Evolutionary conservation across 1,140 invertebrate species (phyloP).

Genomic region (Arion vulgaris): DNA sequence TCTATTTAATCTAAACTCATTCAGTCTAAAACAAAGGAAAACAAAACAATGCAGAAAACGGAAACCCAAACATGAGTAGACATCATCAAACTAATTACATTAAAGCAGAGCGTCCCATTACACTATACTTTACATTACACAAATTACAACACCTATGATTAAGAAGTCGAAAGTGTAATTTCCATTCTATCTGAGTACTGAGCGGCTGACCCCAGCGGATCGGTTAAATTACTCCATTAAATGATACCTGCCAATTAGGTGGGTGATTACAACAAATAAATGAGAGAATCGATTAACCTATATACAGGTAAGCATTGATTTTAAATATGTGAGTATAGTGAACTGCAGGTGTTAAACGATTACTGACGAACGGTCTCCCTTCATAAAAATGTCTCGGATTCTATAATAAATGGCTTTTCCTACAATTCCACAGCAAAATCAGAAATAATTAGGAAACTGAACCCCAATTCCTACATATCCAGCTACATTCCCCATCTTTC

Average conservation of each 20-base stretch:
- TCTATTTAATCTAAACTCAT: too few relatives aligned
- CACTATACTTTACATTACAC: background rate
- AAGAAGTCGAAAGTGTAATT: background rate
- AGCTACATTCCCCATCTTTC: too few relatives aligned
- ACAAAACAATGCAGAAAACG: too few relatives aligned
- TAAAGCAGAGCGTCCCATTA: background rate
- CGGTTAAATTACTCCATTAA: background rate
- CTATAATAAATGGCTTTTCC: too few relatives aligned
- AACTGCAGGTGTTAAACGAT: too few relatives aligned
- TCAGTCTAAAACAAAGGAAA: too few relatives aligned
- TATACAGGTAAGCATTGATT: background rate
- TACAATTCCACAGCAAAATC: too few relatives aligned
- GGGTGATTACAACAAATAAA: background rate
- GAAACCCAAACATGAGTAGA: background rate
- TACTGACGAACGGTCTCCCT: too few relatives aligned
- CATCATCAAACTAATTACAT: background rate
- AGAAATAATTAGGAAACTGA: too few relatives aligned
- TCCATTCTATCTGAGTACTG: background rate
- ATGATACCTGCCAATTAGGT: background rate
- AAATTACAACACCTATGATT: background rate
- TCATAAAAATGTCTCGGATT: too few relatives aligned
- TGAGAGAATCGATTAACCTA: background rate
- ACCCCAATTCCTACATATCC: too few relatives aligned
- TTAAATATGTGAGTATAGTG: background rate
- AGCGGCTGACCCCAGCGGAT: background rate